Percentiles rank a stretch among this genome's conserved stretches.
phyloP scores from a whole-genome alignment of 2,113 vertebrate species.

The Apodemus speciosus region DNA sequence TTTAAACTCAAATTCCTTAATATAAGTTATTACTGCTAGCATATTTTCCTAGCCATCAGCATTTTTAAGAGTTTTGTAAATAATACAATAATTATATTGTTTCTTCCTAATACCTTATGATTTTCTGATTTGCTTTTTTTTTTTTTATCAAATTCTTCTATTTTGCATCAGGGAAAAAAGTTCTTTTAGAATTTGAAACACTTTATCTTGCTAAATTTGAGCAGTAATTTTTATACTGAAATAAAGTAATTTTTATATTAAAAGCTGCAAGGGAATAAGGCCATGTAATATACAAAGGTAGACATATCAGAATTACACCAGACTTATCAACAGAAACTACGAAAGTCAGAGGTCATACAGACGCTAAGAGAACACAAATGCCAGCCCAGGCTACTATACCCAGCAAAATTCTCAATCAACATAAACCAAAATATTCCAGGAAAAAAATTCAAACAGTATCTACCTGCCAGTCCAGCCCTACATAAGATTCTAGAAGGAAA shows the following conservation, averaged over 20 bases:
- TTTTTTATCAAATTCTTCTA: not conserved
- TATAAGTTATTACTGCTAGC: not conserved
- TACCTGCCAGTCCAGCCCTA: too few relatives aligned
- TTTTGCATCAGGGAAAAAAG: not conserved
- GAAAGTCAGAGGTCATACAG: too few relatives aligned
- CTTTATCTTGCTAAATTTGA: slow-evolving; percentile 41
- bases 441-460: too few relatives aligned
- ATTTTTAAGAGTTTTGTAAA: not conserved
- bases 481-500: not conserved
- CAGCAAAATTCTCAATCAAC: too few relatives aligned
- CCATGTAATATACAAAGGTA: too few relatives aligned
- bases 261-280: too few relatives aligned
- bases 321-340: too few relatives aligned
- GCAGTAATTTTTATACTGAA: slow-evolving; percentile 45
- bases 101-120: not conserved
- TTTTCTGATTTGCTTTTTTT: slow-evolving; percentile 13
- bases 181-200: slow-evolving; percentile 17
- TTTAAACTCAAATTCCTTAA: slow-evolving; percentile 26
- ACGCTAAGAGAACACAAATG: too few relatives aligned
- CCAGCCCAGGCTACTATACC: too few relatives aligned
- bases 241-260: too few relatives aligned
- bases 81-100: not conserved
- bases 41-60: not conserved
- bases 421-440: too few relatives aligned
- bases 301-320: too few relatives aligned